Base-by-base conservation (phyloP, 2,888 invertebrate genomes). In the Parascotia fuliginaria region DNA sequence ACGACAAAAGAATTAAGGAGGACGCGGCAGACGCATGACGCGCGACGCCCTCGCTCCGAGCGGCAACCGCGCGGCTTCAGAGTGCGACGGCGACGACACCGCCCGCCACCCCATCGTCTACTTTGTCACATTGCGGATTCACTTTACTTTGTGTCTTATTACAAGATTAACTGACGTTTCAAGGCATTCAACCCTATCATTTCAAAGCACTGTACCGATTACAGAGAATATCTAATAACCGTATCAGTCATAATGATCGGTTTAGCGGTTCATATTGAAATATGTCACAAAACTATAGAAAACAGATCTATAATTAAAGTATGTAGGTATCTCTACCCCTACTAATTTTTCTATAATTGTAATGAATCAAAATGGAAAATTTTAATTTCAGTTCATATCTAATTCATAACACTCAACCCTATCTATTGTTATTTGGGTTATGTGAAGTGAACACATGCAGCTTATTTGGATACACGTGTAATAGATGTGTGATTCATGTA, bases 1-100 rank as follows among this genome's bases (percentile, higher is more conserved):
- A 92, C 89, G 92, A 87, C 89, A 85, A 87, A 91, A 90, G 86
- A 91, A 92, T 91, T 85, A 86, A 81, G 82, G 80, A 79, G 78
- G 71, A 67, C 62, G 68, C 57, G 48, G 55, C 60, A 49, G 50
- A 57, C 54, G 44, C 50, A 60, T 55, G 70, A 58, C 57, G 57
- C 56, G 50, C 58, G 16, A 34, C 24, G 29, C 9, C 34, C 56
- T 62, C 39, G 40, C 41, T 43, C 36, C 53, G 37, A 39, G 61
- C 40, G 55, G 5, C 27, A 12, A 45, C 46, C 42, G 56, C 70
- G 29, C 29, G 29, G 19, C 5, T 5, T 2, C 5, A 3, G 19
- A 60, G 66, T 69, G 75, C 58, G 63, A 71, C 73, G 70, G 70
- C 75, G 76, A 65, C 74, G 72, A 73, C 72, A 44, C 63, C 55